Conservation (phyloP, 2,113 vertebrate species). For the Cnemophilus loriae region DNA sequence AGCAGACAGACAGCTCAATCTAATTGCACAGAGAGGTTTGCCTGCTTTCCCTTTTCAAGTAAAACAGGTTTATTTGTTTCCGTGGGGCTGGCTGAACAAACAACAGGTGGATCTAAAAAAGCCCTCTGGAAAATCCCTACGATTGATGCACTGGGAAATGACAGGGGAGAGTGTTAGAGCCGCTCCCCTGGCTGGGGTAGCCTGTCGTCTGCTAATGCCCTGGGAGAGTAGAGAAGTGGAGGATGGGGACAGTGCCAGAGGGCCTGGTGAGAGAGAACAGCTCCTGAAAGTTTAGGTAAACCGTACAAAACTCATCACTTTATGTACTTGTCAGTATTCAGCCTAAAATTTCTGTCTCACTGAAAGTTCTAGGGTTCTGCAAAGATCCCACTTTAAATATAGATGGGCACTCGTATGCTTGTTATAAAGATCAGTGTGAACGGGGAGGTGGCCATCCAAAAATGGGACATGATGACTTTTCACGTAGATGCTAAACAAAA, state of each 20-base stretch:
- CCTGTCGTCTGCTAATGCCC: background rate
- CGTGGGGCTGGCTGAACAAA: constrained; percentile 8
- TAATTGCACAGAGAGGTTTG: background rate
- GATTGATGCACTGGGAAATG: background rate
- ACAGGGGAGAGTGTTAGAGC: background rate
- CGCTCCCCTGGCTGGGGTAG: background rate
- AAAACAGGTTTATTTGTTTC: constrained; percentile 38
- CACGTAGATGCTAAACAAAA: background rate
- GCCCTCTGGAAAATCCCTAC: constrained; percentile 24
- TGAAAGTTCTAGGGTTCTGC: background rate
- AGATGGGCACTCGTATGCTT: background rate
- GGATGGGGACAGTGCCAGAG: background rate
- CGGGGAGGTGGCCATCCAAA: constrained; percentile 36
- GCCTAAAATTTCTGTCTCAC: background rate
- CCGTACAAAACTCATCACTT: background rate
- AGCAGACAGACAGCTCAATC: constrained; percentile 2
- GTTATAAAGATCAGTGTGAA: background rate
- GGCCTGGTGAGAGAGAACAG: background rate
- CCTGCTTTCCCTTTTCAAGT: constrained; percentile 16
- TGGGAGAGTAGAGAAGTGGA: background rate
- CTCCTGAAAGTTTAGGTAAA: background rate
- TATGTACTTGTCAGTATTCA: background rate
- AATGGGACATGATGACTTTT: constrained; percentile 19
- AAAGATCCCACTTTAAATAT: background rate
- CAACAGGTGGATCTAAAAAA: constrained; percentile 43